A percentile compares a stretch with the other conserved stretches of the same genome.
phyloP scores from a whole-genome alignment of 2,797 vertebrate genomes.

The Australoheros facetus region DNA sequence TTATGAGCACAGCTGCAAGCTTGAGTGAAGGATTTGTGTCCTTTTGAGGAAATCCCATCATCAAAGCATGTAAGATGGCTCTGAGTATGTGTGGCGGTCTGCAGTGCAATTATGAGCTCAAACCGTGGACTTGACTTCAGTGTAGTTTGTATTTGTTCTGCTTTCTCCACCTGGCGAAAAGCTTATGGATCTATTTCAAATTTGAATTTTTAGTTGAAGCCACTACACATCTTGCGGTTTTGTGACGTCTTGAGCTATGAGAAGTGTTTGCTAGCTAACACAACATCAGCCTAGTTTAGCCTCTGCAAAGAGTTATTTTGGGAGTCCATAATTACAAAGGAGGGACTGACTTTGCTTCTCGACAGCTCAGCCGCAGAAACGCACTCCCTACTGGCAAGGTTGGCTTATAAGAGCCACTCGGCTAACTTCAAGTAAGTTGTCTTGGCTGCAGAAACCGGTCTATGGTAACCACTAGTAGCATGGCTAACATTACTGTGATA shows the following conservation, averaged over 20 bases:
- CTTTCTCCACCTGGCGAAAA: not conserved
- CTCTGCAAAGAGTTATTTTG: conserved; percentile 80
- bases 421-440: conserved; percentile 5
- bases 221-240: conserved; percentile 3
- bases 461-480: not conserved
- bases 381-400: conserved; percentile 36
- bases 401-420: conserved; percentile 27
- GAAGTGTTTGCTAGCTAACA: conserved; percentile 33
- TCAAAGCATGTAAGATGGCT: conserved; percentile 1
- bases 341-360: conserved; percentile 67
- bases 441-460: not conserved
- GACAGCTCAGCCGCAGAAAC: conserved; percentile 56
- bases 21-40: conserved; percentile 54
- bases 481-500: not conserved
- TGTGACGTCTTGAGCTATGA: conserved; percentile 10
- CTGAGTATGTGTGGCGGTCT: not conserved
- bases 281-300: conserved; percentile 38
- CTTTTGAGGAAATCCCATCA: conserved; percentile 51
- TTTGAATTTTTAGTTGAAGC: not conserved
- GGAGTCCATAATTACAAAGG: conserved; percentile 86
- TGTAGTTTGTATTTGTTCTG: not conserved
- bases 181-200: not conserved
- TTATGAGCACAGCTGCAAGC: conserved; percentile 48
- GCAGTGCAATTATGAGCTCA: not conserved
- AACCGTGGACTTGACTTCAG: not conserved